A percentile compares a stretch with the other conserved stretches of the same genome.
Conservation (phyloP, 2,113 vertebrate genomes). For the Marcusenius ussheri region DNA sequence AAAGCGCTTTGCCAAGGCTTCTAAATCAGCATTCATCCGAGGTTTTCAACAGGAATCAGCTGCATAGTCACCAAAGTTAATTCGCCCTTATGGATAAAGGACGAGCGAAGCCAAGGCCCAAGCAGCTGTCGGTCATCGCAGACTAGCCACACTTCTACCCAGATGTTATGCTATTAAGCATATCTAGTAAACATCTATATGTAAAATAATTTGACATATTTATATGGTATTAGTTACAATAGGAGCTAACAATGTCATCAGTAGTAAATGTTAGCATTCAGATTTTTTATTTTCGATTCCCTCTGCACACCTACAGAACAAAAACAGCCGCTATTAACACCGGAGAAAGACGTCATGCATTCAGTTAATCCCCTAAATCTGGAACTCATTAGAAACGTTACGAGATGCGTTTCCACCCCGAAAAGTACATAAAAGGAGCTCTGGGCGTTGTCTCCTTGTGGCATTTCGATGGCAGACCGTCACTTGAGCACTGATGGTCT, state of each 20-base stretch:
- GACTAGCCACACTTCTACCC: background rate
- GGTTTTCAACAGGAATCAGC: background rate
- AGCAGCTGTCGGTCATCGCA: background rate
- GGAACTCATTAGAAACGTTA: background rate
- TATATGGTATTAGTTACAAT: background rate
- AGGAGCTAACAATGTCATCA: background rate
- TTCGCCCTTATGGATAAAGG: background rate
- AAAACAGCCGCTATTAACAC: background rate
- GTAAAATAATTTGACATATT: background rate
- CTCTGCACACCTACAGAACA: background rate
- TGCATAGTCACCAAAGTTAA: background rate
- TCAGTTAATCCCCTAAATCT: background rate
- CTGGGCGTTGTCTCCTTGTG: background rate
- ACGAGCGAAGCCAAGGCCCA: background rate
- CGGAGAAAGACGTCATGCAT: background rate
- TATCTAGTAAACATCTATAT: background rate
- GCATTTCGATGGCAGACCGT: background rate
- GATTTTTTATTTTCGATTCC: background rate
- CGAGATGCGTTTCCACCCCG: background rate
- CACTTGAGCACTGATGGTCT: background rate
- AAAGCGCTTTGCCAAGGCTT: background rate
- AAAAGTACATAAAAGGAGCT: background rate
- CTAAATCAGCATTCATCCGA: background rate
- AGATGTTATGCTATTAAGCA: background rate
- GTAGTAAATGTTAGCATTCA: background rate